Evolutionary conservation across 2,888 invertebrate genomes (phyloP).

Genomic region (Automeris io): DNA sequence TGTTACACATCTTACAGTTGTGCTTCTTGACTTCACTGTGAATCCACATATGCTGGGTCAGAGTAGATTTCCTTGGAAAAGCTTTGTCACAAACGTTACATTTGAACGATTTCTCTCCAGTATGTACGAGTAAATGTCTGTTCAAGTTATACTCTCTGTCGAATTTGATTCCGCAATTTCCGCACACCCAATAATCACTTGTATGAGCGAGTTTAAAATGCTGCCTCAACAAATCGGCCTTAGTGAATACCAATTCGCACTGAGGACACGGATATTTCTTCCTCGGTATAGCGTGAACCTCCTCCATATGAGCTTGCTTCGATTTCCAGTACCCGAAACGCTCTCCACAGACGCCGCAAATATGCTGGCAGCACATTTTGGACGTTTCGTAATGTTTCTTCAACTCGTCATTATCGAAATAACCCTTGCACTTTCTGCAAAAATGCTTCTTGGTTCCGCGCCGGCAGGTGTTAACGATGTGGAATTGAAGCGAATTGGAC

Average conservation of each 20-base stretch:
- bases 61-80: constrained; percentile 48
- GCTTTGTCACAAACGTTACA: constrained; percentile 64
- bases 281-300: constrained; percentile 34
- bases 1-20: constrained; percentile 44
- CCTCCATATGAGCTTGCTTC: constrained; percentile 36
- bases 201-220: constrained; percentile 50
- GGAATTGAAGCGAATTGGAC: constrained; percentile 32
- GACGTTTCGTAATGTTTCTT: constrained; percentile 29
- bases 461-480: constrained; percentile 24
- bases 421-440: constrained; percentile 35
- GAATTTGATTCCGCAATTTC: constrained; percentile 52
- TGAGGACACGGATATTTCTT: constrained; percentile 42
- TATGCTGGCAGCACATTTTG: constrained; percentile 36
- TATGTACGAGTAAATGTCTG: constrained; percentile 63
- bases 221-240: constrained; percentile 27
- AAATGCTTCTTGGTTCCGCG: constrained; percentile 20
- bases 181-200: constrained; percentile 34
- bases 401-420: constrained; percentile 37
- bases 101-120: constrained; percentile 56
- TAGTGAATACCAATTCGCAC: constrained; percentile 35
- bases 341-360: constrained; percentile 40
- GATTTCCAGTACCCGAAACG: constrained; percentile 36
- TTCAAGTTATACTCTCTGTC: constrained; percentile 54
- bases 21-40: constrained; percentile 51
- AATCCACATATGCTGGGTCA: constrained; percentile 55